Evolutionary conservation across 2,113 vertebrate genomes (phyloP).

Genomic region (Sprattus sprattus): DNA sequence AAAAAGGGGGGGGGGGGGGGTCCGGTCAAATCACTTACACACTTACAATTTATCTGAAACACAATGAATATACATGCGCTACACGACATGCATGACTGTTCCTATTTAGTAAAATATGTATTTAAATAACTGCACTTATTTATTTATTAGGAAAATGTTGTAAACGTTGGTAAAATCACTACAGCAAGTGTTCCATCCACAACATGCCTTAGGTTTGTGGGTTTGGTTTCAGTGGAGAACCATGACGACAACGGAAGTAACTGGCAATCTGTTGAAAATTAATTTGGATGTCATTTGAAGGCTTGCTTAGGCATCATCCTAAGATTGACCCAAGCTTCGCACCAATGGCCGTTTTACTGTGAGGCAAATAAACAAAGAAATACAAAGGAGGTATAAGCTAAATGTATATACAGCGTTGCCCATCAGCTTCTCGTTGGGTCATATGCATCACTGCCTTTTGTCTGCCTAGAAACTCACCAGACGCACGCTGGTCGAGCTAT

Average conservation of each 20-base stretch:
- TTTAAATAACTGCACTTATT: too few species aligned
- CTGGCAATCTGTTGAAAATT: not conserved
- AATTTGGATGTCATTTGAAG: constrained; percentile 11
- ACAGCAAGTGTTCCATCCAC: not conserved
- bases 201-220: not conserved
- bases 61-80: too few species aligned
- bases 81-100: too few species aligned
- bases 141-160: too few species aligned
- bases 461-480: not conserved
- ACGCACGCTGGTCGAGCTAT: not conserved
- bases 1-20: not conserved
- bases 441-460: constrained; percentile 5
- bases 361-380: not conserved
- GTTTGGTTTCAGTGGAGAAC: not conserved
- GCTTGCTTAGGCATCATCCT: not conserved
- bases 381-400: not conserved
- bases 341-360: not conserved
- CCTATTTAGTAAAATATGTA: too few species aligned
- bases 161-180: too few species aligned
- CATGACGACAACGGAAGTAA: constrained; percentile 50
- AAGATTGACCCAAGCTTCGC: not conserved
- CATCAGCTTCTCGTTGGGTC: not conserved
- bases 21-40: too few species aligned
- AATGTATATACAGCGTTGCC: not conserved
- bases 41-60: too few species aligned